Conservation (phyloP, 2,113 vertebrate genomes). For the Alexandromys fortis region DNA sequence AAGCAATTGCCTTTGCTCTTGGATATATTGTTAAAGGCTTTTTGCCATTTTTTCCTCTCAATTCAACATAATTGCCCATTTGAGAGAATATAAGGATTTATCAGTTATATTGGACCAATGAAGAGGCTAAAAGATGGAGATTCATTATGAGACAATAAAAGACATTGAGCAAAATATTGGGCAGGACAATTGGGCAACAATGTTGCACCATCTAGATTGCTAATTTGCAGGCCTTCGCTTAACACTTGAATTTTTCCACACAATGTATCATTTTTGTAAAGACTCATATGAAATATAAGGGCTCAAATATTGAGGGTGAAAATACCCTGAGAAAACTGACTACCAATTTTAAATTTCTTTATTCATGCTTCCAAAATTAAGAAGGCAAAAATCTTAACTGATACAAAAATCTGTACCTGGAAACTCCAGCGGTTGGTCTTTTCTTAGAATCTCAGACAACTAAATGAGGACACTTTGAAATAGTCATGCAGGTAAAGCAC, state of each 20-base stretch:
- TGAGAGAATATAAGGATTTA: constrained; percentile 41
- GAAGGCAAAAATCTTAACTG: constrained; percentile 54
- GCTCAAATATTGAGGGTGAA: constrained; percentile 25
- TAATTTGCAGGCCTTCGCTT: constrained; percentile 61
- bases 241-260: constrained; percentile 46
- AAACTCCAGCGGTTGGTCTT: neutral
- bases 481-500: neutral
- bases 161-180: constrained; percentile 49
- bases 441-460: constrained; percentile 3
- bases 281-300: neutral
- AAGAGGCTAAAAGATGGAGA: constrained; percentile 14
- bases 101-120: constrained; percentile 14
- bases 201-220: constrained; percentile 42
- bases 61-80: neutral
- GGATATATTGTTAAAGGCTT: neutral
- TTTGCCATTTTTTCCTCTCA: neutral
- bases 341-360: constrained; percentile 21
- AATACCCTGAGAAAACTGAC: neutral
- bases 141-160: constrained; percentile 43
- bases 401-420: neutral
- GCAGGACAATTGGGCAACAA: neutral
- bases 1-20: neutral
- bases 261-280: constrained; percentile 49
- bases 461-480: neutral
- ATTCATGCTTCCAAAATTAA: constrained; percentile 48